A percentile compares a stretch with the other conserved stretches of the same genome.
Conservation (phyloP, 2,888 invertebrate genomes). For the Lycocerus yunnanus region DNA sequence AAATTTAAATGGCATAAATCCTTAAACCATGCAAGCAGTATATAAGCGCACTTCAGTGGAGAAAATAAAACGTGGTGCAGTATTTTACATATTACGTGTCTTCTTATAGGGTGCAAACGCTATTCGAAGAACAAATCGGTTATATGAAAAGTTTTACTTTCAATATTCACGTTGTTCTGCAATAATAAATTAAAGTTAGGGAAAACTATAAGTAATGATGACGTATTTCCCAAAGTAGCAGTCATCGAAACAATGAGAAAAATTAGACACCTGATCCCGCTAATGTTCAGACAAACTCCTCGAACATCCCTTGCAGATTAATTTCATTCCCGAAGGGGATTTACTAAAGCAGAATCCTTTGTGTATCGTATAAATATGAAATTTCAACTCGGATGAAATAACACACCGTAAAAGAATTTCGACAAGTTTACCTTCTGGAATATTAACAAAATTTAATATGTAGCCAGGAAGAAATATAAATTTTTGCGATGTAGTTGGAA, state of each 20-base stretch:
- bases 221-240: constrained; percentile 11
- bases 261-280: constrained; percentile 43
- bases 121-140: not conserved
- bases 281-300: constrained; percentile 38
- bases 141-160: not conserved
- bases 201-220: not conserved
- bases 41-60: not conserved
- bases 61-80: not conserved
- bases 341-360: constrained; percentile 43
- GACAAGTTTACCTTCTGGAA: constrained; percentile 8
- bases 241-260: constrained; percentile 16
- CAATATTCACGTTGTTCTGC: not conserved
- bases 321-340: constrained; percentile 43
- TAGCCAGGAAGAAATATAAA: not conserved
- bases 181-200: not conserved
- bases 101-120: not conserved
- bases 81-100: not conserved
- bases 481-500: not conserved
- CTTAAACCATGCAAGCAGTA: not conserved
- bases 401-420: constrained; percentile 41
- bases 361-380: constrained; percentile 45
- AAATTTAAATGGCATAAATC: not conserved
- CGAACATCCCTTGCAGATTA: constrained; percentile 44
- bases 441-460: not conserved
- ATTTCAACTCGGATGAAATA: constrained; percentile 48